These are phyloP conservation scores for Aproaerema taeniolella DNA, from an alignment of 2,888 invertebrate genomes.

Conservation along the genomic window DNA sequence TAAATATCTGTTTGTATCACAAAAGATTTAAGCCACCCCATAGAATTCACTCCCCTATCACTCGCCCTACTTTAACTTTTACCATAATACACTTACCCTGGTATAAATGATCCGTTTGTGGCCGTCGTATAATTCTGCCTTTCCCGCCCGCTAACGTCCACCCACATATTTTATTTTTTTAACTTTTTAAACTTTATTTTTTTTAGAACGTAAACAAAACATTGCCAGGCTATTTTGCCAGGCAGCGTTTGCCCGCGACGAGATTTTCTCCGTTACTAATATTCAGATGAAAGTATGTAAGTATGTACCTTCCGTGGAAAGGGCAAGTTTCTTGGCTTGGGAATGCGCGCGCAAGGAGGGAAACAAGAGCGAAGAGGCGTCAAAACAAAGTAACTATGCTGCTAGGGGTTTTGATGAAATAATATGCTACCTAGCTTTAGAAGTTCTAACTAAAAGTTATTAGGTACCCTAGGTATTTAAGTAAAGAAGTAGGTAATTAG, in stretches of 20 bases:
- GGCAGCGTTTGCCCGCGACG: conserved; percentile 46
- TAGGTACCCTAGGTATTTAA: too few relatives aligned
- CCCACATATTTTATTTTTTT: conserved; percentile 67
- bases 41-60: conserved; percentile 1
- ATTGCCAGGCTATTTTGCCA: conserved; percentile 25
- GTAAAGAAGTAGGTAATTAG: too few relatives aligned
- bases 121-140: conserved; percentile 77
- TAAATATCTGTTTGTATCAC: conserved; percentile 7
- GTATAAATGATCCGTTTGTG: conserved; percentile 79
- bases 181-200: conserved; percentile 30
- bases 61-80: conserved; percentile 1
- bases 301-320: conserved; percentile 34
- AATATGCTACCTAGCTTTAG: too few relatives aligned
- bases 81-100: conserved; percentile 73
- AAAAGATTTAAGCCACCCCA: conserved; percentile 11
- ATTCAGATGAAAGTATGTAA: conserved; percentile 42
- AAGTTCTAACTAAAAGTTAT: too few relatives aligned
- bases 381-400: background rate
- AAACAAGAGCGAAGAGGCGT: background rate
- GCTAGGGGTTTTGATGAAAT: too few relatives aligned
- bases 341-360: conserved; percentile 42
- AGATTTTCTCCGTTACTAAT: conserved; percentile 48
- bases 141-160: conserved; percentile 78
- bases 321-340: conserved; percentile 14
- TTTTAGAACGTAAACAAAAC: conserved; percentile 33